phyloP scores from a whole-genome alignment of 2,113 vertebrate genomes.

The Thermophis baileyi region DNA sequence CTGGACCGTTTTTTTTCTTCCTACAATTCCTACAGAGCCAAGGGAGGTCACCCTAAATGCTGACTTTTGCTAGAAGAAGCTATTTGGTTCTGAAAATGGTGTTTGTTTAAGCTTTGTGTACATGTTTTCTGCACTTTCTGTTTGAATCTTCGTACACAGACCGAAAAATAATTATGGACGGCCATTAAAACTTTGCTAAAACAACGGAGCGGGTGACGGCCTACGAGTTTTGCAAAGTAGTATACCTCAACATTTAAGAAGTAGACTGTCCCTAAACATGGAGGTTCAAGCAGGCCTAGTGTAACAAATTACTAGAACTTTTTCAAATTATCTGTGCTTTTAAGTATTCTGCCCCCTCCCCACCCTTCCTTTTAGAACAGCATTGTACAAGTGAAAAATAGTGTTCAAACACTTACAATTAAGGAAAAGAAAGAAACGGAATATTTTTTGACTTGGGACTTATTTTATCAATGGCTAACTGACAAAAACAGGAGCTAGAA shows the following conservation, averaged over 20 bases:
- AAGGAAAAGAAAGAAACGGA: no score
- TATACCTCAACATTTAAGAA: not conserved
- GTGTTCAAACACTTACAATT: not conserved
- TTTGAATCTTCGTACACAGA: not conserved
- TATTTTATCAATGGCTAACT: no score
- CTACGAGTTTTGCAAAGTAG: not conserved
- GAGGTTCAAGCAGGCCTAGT: not conserved
- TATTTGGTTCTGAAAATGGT: not conserved
- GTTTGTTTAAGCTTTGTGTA: no score
- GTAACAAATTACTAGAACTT: not conserved
- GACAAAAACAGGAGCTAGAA: no score
- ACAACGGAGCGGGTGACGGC: no score
- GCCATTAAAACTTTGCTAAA: not conserved
- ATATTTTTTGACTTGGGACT: no score
- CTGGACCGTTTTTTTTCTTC: no score
- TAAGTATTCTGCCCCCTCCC: not conserved
- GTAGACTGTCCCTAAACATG: no score
- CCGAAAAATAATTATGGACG: not conserved
- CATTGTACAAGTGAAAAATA: not conserved
- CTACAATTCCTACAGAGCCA: no score
- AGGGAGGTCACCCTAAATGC: no score
- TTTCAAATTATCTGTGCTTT: not conserved
- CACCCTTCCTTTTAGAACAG: not conserved
- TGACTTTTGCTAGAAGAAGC: not conserved
- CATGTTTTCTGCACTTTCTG: not conserved